phyloP scores from a whole-genome alignment of 2,113 vertebrate genomes.

The Ceyx melanurus region DNA sequence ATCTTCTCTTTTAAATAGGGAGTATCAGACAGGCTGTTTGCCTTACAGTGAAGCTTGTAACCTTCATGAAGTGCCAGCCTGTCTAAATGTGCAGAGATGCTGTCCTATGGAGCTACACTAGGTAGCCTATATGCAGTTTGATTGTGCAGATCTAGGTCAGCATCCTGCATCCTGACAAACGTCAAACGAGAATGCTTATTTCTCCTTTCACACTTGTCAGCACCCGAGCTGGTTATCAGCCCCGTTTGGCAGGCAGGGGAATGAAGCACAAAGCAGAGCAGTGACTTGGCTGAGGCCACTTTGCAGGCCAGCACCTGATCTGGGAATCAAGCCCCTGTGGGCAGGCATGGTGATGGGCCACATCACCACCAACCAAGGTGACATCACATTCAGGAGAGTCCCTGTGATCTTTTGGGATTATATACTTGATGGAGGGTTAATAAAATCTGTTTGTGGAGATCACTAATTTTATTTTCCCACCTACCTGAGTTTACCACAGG shows the following conservation, averaged over 20 bases:
- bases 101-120: neutral
- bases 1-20: neutral
- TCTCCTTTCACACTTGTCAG: conserved; percentile 6
- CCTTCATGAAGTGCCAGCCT: neutral
- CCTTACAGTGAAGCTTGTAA: neutral
- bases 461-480: neutral
- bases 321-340: neutral
- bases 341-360: neutral
- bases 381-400: accelerated
- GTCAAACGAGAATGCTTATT: neutral
- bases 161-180: conserved; percentile 14
- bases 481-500: neutral
- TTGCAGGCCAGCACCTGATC: neutral
- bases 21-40: neutral
- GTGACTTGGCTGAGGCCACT: neutral
- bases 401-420: neutral
- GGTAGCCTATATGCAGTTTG: neutral
- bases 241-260: accelerated
- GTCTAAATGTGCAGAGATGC: neutral
- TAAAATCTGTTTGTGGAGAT: neutral
- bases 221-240: neutral
- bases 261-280: neutral
- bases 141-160: conserved; percentile 51
- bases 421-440: accelerated
- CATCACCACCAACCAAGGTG: neutral